Evolutionary conservation across 2,797 vertebrate species (phyloP).

Genomic region (Crenuchus spilurus): DNA sequence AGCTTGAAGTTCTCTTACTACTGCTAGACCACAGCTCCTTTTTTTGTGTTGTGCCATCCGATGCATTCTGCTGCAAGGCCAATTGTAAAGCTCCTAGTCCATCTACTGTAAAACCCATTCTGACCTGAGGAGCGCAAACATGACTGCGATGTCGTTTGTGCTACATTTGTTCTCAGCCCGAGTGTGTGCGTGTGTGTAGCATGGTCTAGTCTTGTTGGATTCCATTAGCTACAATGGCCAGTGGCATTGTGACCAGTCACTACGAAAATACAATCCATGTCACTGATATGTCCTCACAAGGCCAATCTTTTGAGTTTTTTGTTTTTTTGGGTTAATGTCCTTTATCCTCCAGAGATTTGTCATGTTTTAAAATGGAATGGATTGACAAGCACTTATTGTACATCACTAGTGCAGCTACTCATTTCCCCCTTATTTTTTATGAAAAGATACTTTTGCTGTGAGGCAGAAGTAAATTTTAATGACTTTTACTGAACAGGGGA

Average conservation of each 20-base stretch:
- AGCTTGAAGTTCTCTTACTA: constrained; percentile 54
- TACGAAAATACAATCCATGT: constrained; percentile 8
- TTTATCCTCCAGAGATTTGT: constrained; percentile 61
- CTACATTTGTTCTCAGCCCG: constrained; percentile 51
- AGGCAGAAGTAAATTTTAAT: constrained; percentile 70
- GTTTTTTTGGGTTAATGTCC: constrained; percentile 44
- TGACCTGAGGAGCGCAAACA: constrained; percentile 23
- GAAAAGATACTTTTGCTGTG: constrained; percentile 58
- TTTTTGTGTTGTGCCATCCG: constrained; percentile 77
- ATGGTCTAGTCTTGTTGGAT: constrained; percentile 75
- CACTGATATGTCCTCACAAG: constrained; percentile 28
- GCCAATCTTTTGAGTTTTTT: constrained; percentile 61
- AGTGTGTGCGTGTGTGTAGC: constrained; percentile 53
- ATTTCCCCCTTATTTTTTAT: constrained; percentile 48
- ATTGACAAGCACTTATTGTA: constrained; percentile 83
- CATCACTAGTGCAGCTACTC: constrained; percentile 73
- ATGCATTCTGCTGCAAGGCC: constrained; percentile 72
- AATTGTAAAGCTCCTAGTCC: constrained; percentile 69
- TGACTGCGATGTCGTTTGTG: not conserved
- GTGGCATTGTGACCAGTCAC: not conserved
- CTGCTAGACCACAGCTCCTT: constrained; percentile 68
- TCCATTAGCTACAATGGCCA: constrained; percentile 65
- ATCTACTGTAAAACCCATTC: constrained; percentile 61
- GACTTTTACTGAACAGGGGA: constrained; percentile 63
- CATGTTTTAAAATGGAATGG: constrained; percentile 72